These are phyloP conservation scores for Stenolophus ochropezus DNA, from an alignment of 2,888 invertebrate species.

Conservation along the genomic window DNA sequence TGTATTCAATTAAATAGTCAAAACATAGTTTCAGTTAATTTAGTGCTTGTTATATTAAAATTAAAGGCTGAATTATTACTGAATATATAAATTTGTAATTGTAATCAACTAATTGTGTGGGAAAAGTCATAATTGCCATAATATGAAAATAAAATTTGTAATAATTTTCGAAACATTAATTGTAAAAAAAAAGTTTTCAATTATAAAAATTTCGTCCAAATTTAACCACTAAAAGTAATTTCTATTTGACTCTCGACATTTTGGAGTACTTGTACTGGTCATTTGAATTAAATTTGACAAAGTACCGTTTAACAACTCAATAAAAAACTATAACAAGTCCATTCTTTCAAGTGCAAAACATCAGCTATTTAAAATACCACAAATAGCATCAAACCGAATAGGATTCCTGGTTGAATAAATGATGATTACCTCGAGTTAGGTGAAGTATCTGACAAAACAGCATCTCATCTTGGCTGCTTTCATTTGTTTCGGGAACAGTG, in stretches of 20 bases:
- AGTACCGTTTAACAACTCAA: slow-evolving; percentile 16
- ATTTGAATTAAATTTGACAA: slow-evolving; percentile 10
- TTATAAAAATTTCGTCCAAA: background rate
- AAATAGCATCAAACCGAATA: slow-evolving; percentile 7
- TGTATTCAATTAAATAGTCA: too few species aligned
- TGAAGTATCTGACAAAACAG: slow-evolving; percentile 44
- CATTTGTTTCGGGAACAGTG: slow-evolving; percentile 31
- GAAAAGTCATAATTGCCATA: background rate
- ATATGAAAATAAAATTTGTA: background rate
- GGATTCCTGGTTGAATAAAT: background rate
- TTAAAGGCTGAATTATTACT: background rate
- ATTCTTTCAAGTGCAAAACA: slow-evolving; percentile 17
- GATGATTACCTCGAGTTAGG: slow-evolving; percentile 13
- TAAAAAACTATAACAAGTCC: slow-evolving; percentile 12
- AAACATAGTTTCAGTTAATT: too few species aligned
- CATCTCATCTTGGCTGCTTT: slow-evolving; percentile 37
- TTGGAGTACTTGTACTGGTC: background rate
- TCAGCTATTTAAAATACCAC: slow-evolving; percentile 20
- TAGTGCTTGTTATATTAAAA: background rate
- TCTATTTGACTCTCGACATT: background rate
- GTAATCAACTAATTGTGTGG: background rate
- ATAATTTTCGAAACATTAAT: background rate
- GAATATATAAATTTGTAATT: background rate
- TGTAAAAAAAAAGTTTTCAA: background rate
- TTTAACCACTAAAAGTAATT: background rate